Evolutionary conservation across 2,113 vertebrate genomes (phyloP), one percentile per base, ranked within the genome.

Genomic region (Sorex araneus): DNA sequence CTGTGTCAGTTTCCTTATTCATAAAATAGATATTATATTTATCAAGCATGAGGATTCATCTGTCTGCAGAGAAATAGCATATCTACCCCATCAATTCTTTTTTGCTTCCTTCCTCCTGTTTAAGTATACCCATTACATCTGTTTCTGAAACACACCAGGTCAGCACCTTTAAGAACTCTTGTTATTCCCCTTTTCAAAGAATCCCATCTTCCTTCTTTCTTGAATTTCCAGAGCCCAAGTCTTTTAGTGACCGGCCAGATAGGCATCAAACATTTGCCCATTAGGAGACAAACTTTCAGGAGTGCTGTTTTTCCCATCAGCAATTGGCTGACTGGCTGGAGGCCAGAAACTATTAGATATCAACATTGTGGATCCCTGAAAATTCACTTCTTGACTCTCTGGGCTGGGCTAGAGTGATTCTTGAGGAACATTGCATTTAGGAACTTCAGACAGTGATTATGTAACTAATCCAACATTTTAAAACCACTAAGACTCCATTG

Each of bases 371-470:
- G 23, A 7, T 80, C 18, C 8, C 7, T 43, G 27, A 3, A 47
- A 9, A 34, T 28, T 8, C 0, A 54, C 23, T 0, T 1, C 4
- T 28, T 7, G 30, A 16, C 2, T 73, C 60, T 30, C 9, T 60
- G 1, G 34, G 0, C 43, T 36, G 8, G 19, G 18, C 25, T 18
- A 9, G 1, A 6, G 15, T 0, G 1, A 21, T 28, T 7, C 21
- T 57, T 12, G 8, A 60, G 21, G 13, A 12, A 66, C 50, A 34
- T n/a, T 4, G 19, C 30, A n/a, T 75, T 75, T 85, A 45, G 32
- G 28, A 50, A 43, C 8, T 40, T 74, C 64, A 78, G 30, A 64
- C 7, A 66, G 11, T 67, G 28, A 0, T n/a, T 69, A 60, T 60
- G 57, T 60, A 60, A 60, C 18, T 60, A 60, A 23, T 60, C 23